phyloP scores from a whole-genome alignment of 92 coral and sea anemone genomes.

The Palythoa heliodiscus region DNA sequence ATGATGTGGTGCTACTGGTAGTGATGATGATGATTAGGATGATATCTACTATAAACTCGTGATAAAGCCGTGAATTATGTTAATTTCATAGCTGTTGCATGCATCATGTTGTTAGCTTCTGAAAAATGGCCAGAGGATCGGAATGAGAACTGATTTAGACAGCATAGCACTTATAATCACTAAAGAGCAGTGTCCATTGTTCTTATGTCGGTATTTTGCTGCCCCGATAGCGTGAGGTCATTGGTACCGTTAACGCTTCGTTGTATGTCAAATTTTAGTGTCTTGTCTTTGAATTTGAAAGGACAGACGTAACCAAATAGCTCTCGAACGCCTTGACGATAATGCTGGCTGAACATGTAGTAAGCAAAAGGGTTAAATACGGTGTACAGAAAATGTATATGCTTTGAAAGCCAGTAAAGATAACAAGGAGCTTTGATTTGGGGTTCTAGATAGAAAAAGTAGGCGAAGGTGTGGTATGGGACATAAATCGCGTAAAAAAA shows the following conservation, averaged over 20 bases:
- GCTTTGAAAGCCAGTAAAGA: constrained; percentile 13
- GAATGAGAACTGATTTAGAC: neutral
- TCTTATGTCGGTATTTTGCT: neutral
- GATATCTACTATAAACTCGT: neutral
- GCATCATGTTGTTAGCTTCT: neutral
- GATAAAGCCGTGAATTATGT: too few relatives aligned
- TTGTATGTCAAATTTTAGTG: neutral
- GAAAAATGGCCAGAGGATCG: neutral
- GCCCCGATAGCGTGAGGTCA: neutral
- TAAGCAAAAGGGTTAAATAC: constrained; percentile 33
- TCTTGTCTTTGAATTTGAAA: neutral
- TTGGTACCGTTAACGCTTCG: neutral
- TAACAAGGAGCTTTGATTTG: constrained; percentile 4
- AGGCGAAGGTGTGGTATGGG: constrained; percentile 28
- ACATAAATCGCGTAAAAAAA: constrained; percentile 24
- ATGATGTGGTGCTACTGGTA: neutral
- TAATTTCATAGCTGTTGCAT: neutral
- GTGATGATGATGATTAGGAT: neutral
- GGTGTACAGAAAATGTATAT: constrained; percentile 25
- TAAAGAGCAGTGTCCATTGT: constrained; percentile 2
- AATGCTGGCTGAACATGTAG: constrained; percentile 6
- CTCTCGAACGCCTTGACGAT: constrained; percentile 23
- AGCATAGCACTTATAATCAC: neutral
- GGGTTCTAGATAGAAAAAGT: constrained; percentile 9
- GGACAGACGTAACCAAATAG: neutral